Percentiles rank a stretch among this genome's conserved stretches.
phyloP scores from a whole-genome alignment of 2,888 invertebrate species.

The Eulithis testata region DNA sequence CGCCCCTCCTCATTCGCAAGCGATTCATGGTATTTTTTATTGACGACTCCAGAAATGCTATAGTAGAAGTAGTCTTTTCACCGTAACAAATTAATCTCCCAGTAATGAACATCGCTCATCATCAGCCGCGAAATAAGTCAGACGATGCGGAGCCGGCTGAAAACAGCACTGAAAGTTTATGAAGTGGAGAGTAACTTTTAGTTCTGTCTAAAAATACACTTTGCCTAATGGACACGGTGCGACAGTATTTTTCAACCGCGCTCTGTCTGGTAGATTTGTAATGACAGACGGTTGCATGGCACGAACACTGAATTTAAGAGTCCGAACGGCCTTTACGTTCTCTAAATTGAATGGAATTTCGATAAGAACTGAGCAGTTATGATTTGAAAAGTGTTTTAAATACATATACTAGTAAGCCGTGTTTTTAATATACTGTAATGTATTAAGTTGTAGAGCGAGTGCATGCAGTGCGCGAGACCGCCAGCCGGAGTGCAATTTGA shows the following conservation, averaged over 20 bases:
- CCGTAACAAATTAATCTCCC: constrained; percentile 47
- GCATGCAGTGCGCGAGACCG: constrained; percentile 60
- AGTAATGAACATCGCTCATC: constrained; percentile 41
- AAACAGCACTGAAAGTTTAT: constrained; percentile 54
- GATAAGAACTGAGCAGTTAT: not conserved
- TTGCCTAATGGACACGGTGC: constrained; percentile 74
- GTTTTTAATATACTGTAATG: constrained; percentile 49
- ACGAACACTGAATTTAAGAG: constrained; percentile 50
- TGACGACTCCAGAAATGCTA: constrained; percentile 79
- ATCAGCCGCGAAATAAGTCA: constrained; percentile 26
- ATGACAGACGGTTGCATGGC: constrained; percentile 66
- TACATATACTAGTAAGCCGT: constrained; percentile 20
- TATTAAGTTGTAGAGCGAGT: constrained; percentile 54
- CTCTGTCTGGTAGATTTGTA: constrained; percentile 71
- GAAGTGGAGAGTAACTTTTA: constrained; percentile 46
- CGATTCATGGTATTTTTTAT: constrained; percentile 84
- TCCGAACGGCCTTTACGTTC: constrained; percentile 30
- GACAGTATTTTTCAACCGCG: constrained; percentile 71
- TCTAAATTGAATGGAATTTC: constrained; percentile 14
- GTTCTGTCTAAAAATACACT: constrained; percentile 70
- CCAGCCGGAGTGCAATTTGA: constrained; percentile 69
- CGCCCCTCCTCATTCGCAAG: constrained; percentile 78
- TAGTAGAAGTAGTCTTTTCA: constrained; percentile 65
- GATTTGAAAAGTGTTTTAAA: constrained; percentile 23
- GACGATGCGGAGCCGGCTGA: constrained; percentile 24